Percentiles rank a stretch among this genome's conserved stretches.
Conservation (phyloP, 2,797 vertebrate genomes). For the Phoeniculus purpureus region DNA sequence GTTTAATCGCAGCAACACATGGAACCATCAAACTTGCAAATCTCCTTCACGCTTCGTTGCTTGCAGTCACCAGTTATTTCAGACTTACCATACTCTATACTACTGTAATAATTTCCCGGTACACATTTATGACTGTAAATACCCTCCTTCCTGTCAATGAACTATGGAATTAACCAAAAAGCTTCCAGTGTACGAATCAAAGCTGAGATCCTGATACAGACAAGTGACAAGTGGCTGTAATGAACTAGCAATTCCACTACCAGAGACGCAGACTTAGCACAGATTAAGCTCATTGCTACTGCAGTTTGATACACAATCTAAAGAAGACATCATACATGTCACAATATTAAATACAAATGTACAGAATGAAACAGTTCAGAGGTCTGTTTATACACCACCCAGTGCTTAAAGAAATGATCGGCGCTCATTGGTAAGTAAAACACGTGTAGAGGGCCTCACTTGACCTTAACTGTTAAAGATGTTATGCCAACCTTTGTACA, state of each 20-base stretch:
- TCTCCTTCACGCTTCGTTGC: background rate
- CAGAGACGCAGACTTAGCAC: background rate
- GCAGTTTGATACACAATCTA: background rate
- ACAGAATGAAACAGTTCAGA: accelerated
- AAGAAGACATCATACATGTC: background rate
- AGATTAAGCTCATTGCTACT: background rate
- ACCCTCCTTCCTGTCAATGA: no score
- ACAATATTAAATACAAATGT: background rate
- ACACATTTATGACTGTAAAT: no score
- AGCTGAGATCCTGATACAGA: no score
- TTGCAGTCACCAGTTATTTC: background rate
- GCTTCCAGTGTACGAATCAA: no score
- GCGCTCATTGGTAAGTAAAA: background rate
- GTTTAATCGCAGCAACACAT: background rate
- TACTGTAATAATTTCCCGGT: no score
- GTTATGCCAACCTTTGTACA: slow-evolving; percentile 7
- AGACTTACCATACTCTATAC: no score
- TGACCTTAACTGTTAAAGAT: slow-evolving; percentile 28
- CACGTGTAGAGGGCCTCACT: background rate
- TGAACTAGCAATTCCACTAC: no score
- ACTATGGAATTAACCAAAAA: no score
- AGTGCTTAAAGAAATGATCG: background rate
- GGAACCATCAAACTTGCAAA: background rate
- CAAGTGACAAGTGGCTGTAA: no score
- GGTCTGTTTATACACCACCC: background rate